Conservation (phyloP, 2,888 invertebrate species). For the Matsumyia berberina region DNA sequence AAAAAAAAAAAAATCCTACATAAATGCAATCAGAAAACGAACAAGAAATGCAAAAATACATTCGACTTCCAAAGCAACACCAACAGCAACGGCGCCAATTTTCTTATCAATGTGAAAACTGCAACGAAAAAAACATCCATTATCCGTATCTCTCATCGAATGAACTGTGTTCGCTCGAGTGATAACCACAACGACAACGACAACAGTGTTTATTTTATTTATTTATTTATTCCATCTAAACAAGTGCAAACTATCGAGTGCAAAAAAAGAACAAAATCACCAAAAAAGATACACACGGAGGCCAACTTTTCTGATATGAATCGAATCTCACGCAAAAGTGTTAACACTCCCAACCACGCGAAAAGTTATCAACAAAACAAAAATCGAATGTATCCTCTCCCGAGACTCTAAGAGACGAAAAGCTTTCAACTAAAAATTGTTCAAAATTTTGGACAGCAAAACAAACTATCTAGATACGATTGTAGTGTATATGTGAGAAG, state of each 20-base stretch:
- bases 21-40: constrained; percentile 31
- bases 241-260: too few species aligned
- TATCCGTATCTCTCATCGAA: constrained; percentile 19
- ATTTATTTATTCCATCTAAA: constrained; percentile 27
- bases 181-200: background rate
- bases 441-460: constrained; percentile 58
- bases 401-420: constrained; percentile 35
- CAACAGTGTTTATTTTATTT: constrained; percentile 11
- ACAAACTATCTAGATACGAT: constrained; percentile 68
- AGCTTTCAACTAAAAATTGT: constrained; percentile 33
- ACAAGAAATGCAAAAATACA: constrained; percentile 46
- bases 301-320: constrained; percentile 57
- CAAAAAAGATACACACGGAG: background rate
- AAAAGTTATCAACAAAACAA: constrained; percentile 49
- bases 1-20: constrained; percentile 22
- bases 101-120: constrained; percentile 54
- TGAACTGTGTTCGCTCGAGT: constrained; percentile 18
- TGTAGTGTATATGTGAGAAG: constrained; percentile 66
- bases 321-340: constrained; percentile 63
- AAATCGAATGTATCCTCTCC: constrained; percentile 47
- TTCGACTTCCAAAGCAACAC: constrained; percentile 20
- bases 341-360: constrained; percentile 48
- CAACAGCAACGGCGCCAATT: constrained; percentile 26
- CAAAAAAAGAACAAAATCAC: constrained; percentile 24
- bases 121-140: constrained; percentile 8